Conservation (phyloP, 2,113 vertebrate genomes). For the Semicossyphus pulcher region DNA sequence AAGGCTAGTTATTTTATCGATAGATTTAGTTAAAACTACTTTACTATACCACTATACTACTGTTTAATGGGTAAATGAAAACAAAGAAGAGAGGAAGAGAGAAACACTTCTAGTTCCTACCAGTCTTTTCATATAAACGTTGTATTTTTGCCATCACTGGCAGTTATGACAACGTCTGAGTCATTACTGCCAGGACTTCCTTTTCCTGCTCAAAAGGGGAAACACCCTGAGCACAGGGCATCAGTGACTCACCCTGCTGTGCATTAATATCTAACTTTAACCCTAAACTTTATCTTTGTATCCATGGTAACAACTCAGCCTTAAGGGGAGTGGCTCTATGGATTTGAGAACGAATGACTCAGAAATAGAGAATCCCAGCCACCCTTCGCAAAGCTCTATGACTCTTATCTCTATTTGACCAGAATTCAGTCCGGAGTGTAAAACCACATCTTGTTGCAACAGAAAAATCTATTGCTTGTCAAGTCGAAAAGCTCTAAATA, state of each 20-base stretch:
- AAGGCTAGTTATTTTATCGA: no score
- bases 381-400: background rate
- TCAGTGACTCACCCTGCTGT: conserved; percentile 59
- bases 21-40: no score
- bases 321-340: conserved; percentile 36
- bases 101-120: background rate
- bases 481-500: background rate
- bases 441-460: background rate
- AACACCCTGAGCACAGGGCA: conserved; percentile 29
- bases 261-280: conserved; percentile 62
- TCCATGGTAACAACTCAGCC: conserved; percentile 49
- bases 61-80: no score
- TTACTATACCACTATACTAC: no score
- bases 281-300: conserved; percentile 61
- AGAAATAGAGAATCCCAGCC: background rate
- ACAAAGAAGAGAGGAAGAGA: background rate
- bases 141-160: background rate
- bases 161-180: conserved; percentile 16
- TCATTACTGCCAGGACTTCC: conserved; percentile 55
- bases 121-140: background rate
- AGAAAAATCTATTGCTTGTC: background rate
- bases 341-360: background rate
- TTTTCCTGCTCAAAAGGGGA: conserved; percentile 47
- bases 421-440: no score
- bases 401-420: conserved; percentile 1